phyloP scores from a whole-genome alignment of 2,888 invertebrate species.

The Nezara viridula region DNA sequence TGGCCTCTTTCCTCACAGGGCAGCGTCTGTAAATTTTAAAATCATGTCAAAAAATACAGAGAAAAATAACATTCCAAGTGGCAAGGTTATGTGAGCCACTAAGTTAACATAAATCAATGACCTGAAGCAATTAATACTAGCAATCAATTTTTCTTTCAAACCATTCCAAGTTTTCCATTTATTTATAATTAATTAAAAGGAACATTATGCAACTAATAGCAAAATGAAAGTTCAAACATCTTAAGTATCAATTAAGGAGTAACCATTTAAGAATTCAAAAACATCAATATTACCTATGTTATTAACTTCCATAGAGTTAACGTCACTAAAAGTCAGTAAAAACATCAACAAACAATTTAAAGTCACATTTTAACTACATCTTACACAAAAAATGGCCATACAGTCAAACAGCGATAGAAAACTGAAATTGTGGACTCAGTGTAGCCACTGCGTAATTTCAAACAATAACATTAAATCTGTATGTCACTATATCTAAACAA shows the following conservation, averaged over 20 bases:
- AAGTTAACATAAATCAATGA: conserved; percentile 4
- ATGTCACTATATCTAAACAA: not conserved
- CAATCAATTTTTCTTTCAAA: not conserved
- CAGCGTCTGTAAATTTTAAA: conserved; percentile 48
- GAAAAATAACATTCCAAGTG: conserved; percentile 34
- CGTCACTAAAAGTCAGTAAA: conserved; percentile 52
- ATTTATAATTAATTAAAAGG: not conserved
- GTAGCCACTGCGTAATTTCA: conserved; percentile 42
- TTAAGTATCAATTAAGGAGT: conserved; percentile 16
- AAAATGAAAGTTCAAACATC: conserved; percentile 48
- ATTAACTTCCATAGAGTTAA: conserved; percentile 47
- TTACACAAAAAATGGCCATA: conserved; percentile 55
- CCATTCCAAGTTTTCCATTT: not conserved
- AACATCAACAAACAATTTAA: not conserved
- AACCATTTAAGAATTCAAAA: conserved; percentile 7
- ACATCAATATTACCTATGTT: conserved; percentile 51
- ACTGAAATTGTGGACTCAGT: conserved; percentile 57
- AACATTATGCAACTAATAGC: conserved; percentile 16
- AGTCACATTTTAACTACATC: conserved; percentile 57
- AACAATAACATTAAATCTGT: not conserved
- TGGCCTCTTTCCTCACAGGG: conserved; percentile 58
- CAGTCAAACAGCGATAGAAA: conserved; percentile 54
- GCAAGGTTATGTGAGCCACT: conserved; percentile 15
- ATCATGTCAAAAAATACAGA: not conserved
- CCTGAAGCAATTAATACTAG: not conserved